Percentiles rank a stretch among this genome's conserved stretches.
Conservation (phyloP, 2,888 invertebrate species). For the Melanotus villosus region DNA sequence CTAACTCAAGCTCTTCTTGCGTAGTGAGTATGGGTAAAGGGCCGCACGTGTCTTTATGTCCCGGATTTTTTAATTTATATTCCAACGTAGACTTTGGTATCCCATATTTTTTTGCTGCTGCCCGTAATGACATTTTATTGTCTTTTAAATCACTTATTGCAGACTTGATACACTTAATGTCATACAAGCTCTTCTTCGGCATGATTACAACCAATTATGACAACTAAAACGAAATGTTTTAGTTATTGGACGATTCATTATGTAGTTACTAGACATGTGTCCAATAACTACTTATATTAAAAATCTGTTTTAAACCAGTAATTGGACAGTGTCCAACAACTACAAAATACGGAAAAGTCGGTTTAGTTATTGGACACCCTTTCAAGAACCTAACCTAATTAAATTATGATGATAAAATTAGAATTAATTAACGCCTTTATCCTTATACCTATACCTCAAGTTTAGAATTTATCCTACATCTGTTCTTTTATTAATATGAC, state of each 20-base stretch:
- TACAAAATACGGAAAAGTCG: too few species aligned
- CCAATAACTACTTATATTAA: not conserved
- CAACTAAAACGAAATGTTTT: conserved; percentile 1
- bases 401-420: too few species aligned
- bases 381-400: too few species aligned
- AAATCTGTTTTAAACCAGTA: not conserved
- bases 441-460: too few species aligned
- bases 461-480: too few species aligned
- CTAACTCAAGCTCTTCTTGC: not conserved
- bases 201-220: not conserved
- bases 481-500: too few species aligned
- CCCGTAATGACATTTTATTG: conserved; percentile 9
- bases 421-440: too few species aligned
- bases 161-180: not conserved
- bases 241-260: not conserved
- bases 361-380: too few species aligned
- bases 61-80: conserved; percentile 9
- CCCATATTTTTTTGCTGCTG: conserved; percentile 5
- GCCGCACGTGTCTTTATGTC: not conserved
- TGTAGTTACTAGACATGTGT: too few species aligned
- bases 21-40: not conserved
- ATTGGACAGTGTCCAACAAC: conserved; percentile 2
- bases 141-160: conserved; percentile 12
- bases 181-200: conserved; percentile 2
- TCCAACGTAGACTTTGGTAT: too few species aligned